Percentiles rank a stretch among this genome's conserved stretches.
phyloP scores from a whole-genome alignment of 2,888 invertebrate species.

The Synergus gifuensis region DNA sequence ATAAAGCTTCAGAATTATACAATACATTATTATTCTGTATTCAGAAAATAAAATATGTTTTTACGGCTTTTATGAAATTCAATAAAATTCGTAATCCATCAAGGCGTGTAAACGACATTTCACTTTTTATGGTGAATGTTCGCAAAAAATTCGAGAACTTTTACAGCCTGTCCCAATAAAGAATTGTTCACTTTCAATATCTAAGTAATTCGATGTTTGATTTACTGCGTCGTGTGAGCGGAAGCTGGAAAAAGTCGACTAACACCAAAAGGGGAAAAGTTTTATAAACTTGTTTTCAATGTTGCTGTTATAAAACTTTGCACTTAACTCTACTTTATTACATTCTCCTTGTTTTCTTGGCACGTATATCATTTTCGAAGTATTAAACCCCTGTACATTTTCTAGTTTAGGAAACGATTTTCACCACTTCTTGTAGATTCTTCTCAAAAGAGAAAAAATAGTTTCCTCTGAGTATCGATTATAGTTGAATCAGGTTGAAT shows the following conservation, averaged over 20 bases:
- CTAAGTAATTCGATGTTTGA: neutral
- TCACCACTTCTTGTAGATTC: neutral
- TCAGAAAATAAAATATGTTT: no score
- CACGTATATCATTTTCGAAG: neutral
- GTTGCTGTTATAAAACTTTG: constrained; percentile 30
- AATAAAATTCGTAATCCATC: neutral
- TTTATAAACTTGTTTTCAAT: neutral
- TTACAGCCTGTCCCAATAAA: neutral
- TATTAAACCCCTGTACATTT: neutral
- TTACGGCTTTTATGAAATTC: neutral
- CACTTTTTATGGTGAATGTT: neutral
- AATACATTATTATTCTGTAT: no score
- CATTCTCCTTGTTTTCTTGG: neutral
- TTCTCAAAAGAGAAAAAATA: neutral
- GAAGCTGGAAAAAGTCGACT: neutral
- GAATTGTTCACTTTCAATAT: neutral
- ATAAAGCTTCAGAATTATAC: no score
- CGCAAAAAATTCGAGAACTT: neutral
- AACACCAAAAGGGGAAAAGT: neutral
- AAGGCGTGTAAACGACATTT: neutral
- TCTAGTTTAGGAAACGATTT: neutral
- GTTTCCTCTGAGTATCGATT: neutral
- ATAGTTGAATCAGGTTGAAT: no score
- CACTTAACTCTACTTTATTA: constrained; percentile 11
- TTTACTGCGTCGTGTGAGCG: neutral